Evolutionary conservation across 1,140 invertebrate species (phyloP), one percentile per base, ranked within the genome.

Genomic region (Drosophila obscura): DNA sequence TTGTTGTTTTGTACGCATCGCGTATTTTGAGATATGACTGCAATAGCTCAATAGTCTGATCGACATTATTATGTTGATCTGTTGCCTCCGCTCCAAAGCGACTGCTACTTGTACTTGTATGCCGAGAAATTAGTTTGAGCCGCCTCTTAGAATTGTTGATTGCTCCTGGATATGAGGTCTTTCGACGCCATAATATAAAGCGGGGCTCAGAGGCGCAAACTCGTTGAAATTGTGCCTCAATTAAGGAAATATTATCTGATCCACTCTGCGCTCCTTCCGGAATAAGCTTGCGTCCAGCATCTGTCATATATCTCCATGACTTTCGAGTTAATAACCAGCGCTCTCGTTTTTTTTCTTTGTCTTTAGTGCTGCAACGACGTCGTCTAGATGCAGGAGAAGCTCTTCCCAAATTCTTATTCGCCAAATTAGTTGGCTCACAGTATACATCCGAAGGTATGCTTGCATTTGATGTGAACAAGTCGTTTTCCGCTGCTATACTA

Each of bases 261-360:
- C 94, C 93, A 92, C 95, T 95, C 79, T 94, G 94, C 0, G 93
- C 93, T 2, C 95, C 95, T 52, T 97, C 96, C 0, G 96, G 96
- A 44, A 97, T 95, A 11, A 97, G 93, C 79, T 95, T 95, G 45
- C 96, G 94, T n/a, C 96, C 96, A 9, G 96, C 96, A 79, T 97
- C 96, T 0, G 96, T 94, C 96, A 97, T 97, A 90, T 97, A 97
- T 63, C 96, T 93, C 96, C 96, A 97, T 16, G 96, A 97, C 92
- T 97, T 97, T 26, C 96, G 93, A 5, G 96, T 97, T 19, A 97
- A 93, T 31, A 97, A 92, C 96, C 96, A 97, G 92, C 96, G 94
- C 91, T 97, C 95, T 45, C 94, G 93, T 65, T 91, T 91, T 31
- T 83, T 87, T n/a, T 90, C 82, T 9, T 90, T 90, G 11, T 91